Evolutionary conservation across 2,113 vertebrate genomes (phyloP).

Genomic region (Rissa tridactyla): DNA sequence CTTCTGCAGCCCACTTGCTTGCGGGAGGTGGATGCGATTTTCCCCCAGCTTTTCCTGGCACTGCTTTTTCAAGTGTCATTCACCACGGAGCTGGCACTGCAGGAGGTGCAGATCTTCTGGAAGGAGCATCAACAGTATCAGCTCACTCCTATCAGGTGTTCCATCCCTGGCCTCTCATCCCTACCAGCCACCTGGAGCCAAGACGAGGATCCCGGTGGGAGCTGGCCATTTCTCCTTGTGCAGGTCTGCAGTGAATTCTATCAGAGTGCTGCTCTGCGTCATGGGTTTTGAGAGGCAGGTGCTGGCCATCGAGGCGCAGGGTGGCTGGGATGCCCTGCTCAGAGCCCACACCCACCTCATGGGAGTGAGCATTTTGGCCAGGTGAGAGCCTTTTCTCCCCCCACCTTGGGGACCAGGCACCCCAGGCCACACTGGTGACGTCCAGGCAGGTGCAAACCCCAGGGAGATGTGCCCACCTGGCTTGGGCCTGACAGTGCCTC

Average conservation of each 20-base stretch:
- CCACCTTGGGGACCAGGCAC: rapidly evolving
- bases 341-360: neutral
- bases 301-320: neutral
- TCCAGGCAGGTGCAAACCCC: neutral
- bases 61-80: neutral
- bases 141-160: neutral
- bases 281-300: neutral
- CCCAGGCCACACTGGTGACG: neutral
- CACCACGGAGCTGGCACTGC: neutral
- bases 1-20: neutral
- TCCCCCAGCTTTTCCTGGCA: neutral
- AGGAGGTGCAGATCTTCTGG: neutral
- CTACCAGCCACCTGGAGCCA: neutral
- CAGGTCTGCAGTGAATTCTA: neutral
- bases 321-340: neutral
- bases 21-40: rapidly evolving
- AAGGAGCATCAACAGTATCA: no score
- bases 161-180: neutral
- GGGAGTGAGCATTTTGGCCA: neutral
- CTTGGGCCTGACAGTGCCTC: neutral
- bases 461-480: neutral
- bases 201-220: neutral
- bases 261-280: neutral
- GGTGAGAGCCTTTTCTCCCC: neutral
- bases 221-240: neutral